Base-by-base conservation (phyloP, 1,140 invertebrate genomes). In the Liolophura sinensis region DNA sequence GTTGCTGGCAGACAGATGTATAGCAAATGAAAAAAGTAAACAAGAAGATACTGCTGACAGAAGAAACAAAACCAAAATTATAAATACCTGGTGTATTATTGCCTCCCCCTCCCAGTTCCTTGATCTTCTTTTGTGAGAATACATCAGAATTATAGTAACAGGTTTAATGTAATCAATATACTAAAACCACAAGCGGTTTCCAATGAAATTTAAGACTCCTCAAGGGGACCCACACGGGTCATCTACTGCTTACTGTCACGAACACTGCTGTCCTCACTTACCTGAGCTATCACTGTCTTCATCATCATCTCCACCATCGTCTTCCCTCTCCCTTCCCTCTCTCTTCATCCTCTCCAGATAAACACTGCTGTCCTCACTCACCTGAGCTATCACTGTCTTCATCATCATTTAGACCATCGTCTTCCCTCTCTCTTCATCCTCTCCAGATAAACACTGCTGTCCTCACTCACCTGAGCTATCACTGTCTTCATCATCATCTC, bases 371-470 rank as follows among this genome's bases (percentile, higher is more conserved):
- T 96, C 95, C 84, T 40, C 1, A 58, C 64, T 31, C 60, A 78
- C 76, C 76, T 65, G 76, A 78, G 54, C 72, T 74, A 56, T 81
- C 79, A 62, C 68, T 74, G 24, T 97, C 95, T 59, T 93, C 95
- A 81, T 95, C 91, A 85, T 97, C 94, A 61, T 93, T 96, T 80
- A 95, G 92, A 71, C 95, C 94, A 84, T 95, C 94, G 82, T 72
- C 74, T 16, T 85, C 80, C 47, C 81, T 76, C 64, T 96, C 93
- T 82, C 85, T 99, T 98, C 61, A 99, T 94, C 62, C 95, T 87
- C 72, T 92, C 94, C 78, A 99, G 86, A 83, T 99, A 99, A 54
- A 96, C 96, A 88, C 99, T 97, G 20, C 96, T 93, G 79, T 96
- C 95, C 84, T 40, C 31, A 40, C 31, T 40, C 9, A 40, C 75